Conservation (phyloP, 2,113 vertebrate genomes). For the Burhinus bistriatus region DNA sequence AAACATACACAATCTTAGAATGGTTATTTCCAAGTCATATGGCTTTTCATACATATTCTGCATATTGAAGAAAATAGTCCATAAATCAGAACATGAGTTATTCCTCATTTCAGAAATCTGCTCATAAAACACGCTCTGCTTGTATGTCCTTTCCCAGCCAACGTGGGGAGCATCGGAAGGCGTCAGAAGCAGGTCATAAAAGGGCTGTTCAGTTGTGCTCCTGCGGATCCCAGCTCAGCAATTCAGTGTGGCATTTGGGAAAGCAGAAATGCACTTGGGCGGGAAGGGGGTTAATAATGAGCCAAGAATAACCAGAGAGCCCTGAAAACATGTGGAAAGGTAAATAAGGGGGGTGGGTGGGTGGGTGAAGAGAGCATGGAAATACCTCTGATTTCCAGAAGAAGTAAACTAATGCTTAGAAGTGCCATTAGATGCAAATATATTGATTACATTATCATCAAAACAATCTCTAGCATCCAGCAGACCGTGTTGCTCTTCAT, state of each 20-base stretch:
- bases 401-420: not conserved
- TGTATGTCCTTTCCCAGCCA: not conserved
- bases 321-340: not conserved
- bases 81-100: not conserved
- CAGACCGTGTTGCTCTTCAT: fast-evolving
- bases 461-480: not conserved
- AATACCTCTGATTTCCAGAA: not conserved
- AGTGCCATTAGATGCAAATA: not conserved
- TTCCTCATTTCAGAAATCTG: not conserved
- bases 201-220: not conserved
- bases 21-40: not conserved
- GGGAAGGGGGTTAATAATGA: not conserved
- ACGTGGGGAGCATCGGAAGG: fast-evolving
- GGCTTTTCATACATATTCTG: not conserved
- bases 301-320: not conserved
- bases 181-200: not conserved
- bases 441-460: not conserved
- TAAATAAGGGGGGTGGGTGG: not conserved
- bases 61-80: not conserved
- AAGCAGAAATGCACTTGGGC: not conserved
- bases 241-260: not conserved
- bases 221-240: not conserved
- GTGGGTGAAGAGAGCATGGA: not conserved
- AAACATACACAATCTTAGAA: not conserved
- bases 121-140: not conserved